Evolutionary conservation across 2,888 invertebrate species (phyloP).

Genomic region (Leptura quadrifasciata): DNA sequence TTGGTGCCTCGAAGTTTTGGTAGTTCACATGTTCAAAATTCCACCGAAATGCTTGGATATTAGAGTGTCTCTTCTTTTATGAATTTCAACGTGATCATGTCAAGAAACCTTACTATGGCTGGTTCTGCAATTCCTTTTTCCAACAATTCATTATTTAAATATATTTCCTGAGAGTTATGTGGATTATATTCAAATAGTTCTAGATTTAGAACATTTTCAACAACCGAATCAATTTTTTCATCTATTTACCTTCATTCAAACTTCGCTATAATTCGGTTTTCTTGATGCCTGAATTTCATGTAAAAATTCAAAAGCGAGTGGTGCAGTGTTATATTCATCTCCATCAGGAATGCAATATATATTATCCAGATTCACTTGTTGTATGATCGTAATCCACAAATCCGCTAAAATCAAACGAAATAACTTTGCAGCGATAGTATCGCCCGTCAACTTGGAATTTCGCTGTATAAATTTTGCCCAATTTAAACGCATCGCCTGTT

Average conservation of each 20-base stretch:
- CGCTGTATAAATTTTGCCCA: constrained; percentile 78
- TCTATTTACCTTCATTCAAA: constrained; percentile 79
- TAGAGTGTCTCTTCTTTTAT: constrained; percentile 57
- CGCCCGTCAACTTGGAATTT: constrained; percentile 74
- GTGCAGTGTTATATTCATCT: constrained; percentile 71
- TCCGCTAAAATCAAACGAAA: constrained; percentile 40
- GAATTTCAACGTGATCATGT: constrained; percentile 70
- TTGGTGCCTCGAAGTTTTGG: constrained; percentile 70
- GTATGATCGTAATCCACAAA: constrained; percentile 87
- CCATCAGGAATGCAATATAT: constrained; percentile 72
- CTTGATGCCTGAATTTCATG: constrained; percentile 83
- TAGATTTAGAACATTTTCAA: constrained; percentile 83
- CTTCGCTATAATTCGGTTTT: constrained; percentile 77
- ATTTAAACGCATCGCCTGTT: constrained; percentile 54
- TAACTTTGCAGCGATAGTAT: constrained; percentile 78
- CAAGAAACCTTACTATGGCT: constrained; percentile 86
- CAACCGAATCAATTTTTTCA: constrained; percentile 84
- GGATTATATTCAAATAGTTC: constrained; percentile 74
- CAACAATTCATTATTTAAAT: constrained; percentile 80
- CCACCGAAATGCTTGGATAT: constrained; percentile 52
- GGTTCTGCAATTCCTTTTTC: constrained; percentile 79
- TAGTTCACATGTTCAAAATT: constrained; percentile 61
- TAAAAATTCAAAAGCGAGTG: constrained; percentile 84
- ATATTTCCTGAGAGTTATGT: constrained; percentile 45
- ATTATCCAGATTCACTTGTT: constrained; percentile 73